Percentiles rank a stretch among this genome's conserved stretches.
These are phyloP conservation scores for Petromus typicus DNA, from an alignment of 2,113 vertebrate genomes.

Conservation along the genomic window DNA sequence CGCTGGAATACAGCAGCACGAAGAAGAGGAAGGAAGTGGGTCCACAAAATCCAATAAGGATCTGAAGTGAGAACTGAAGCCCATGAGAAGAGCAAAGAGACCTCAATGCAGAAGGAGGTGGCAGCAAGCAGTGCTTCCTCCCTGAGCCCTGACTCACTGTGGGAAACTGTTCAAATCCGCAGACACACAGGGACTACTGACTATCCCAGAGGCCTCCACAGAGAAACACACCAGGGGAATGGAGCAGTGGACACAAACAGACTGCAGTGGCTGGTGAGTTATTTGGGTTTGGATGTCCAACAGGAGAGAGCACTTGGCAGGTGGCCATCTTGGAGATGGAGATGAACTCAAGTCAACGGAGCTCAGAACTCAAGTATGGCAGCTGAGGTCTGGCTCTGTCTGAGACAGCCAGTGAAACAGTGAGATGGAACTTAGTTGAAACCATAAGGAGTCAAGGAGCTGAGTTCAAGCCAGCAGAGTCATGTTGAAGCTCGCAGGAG, in stretches of 20 bases:
- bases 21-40: not conserved
- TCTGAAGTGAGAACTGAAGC: not conserved
- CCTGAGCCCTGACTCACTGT: not conserved
- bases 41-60: not conserved
- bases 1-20: not conserved
- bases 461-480: not conserved
- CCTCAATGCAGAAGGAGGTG: not conserved
- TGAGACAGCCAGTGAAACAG: not conserved
- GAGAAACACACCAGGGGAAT: not conserved
- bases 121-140: not conserved
- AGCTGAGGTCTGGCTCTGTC: not conserved
- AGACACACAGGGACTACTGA: not conserved
- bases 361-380: not conserved
- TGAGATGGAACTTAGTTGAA: not conserved
- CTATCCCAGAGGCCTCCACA: not conserved
- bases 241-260: not conserved
- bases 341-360: too few species aligned
- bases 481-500: not conserved
- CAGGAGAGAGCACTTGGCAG: not conserved
- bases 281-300: not conserved
- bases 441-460: not conserved
- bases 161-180: not conserved
- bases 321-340: not conserved
- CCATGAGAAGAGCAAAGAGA: not conserved
- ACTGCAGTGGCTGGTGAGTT: not conserved